Percentiles rank a stretch among this genome's conserved stretches.
Conservation (phyloP, 2,888 invertebrate species). For the Alloplasta piceator region DNA sequence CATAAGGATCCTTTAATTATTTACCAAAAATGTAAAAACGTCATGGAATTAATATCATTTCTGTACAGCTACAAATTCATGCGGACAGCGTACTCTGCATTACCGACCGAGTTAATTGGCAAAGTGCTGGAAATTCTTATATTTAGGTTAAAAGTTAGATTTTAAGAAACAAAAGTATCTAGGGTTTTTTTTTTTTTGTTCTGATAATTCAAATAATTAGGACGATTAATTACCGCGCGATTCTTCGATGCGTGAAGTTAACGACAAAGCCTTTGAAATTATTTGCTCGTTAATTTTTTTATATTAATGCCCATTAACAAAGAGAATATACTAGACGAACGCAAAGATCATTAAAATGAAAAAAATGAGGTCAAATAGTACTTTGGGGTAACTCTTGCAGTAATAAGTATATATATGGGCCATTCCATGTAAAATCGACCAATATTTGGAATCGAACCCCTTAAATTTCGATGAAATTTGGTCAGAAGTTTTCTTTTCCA, state of each 20-base stretch:
- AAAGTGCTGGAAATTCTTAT: not conserved
- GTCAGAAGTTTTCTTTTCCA: too few relatives aligned
- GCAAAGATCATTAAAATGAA: conserved; percentile 35
- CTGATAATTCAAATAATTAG: too few relatives aligned
- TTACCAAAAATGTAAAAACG: conserved; percentile 13
- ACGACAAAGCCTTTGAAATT: not conserved
- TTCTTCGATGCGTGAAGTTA: not conserved
- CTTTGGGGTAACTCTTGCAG: conserved; percentile 28
- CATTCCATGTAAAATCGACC: too few relatives aligned
- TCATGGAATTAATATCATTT: conserved; percentile 6
- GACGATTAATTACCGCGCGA: too few relatives aligned
- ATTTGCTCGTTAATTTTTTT: conserved; percentile 12
- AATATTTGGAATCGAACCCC: too few relatives aligned
- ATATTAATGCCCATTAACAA: conserved; percentile 29
- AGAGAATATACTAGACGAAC: conserved; percentile 1
- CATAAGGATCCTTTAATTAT: conserved; percentile 34
- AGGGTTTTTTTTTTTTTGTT: too few relatives aligned
- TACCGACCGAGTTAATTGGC: not conserved
- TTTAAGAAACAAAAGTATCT: too few relatives aligned
- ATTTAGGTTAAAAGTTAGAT: too few relatives aligned
- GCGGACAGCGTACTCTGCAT: conserved; percentile 64
- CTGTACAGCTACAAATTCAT: conserved; percentile 62
- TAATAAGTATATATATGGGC: conserved; percentile 11
- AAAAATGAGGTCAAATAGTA: conserved; percentile 51
- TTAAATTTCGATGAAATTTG: too few relatives aligned